These are phyloP conservation scores for Numenius phaeopus DNA, from an alignment of 2,797 vertebrate species.

Conservation along the genomic window DNA sequence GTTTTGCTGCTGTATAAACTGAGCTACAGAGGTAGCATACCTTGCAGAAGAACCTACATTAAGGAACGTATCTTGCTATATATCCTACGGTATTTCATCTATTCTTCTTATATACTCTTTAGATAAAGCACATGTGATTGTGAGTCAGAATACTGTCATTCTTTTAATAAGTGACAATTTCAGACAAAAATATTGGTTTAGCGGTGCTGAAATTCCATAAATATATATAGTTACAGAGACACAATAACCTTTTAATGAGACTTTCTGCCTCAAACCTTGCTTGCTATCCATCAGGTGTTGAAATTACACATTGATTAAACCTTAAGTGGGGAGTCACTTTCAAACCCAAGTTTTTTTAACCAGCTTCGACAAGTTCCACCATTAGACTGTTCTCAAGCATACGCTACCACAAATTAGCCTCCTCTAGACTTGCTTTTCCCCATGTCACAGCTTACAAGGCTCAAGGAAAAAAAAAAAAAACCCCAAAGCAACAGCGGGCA, in stretches of 20 bases:
- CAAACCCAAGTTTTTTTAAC: neutral
- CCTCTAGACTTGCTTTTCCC: neutral
- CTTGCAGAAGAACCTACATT: neutral
- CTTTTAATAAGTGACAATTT: neutral
- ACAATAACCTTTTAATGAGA: neutral
- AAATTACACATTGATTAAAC: neutral
- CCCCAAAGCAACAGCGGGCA: fast-evolving
- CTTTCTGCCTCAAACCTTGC: neutral
- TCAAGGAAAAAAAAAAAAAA: no score
- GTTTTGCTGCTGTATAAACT: neutral
- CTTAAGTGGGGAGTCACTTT: neutral
- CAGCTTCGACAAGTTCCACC: neutral
- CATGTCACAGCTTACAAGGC: neutral
- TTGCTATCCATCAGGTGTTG: neutral
- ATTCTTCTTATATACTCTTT: neutral
- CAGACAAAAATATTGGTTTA: neutral
- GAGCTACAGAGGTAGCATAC: neutral
- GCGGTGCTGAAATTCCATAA: neutral
- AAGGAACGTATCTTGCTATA: neutral
- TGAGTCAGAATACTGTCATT: neutral
- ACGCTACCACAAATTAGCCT: fast-evolving
- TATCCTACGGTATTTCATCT: neutral
- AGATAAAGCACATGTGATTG: neutral
- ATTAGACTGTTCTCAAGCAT: neutral
- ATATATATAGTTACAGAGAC: fast-evolving